These are phyloP conservation scores for Triplophysa dalaica DNA, from an alignment of 2,113 vertebrate species.

Conservation along the genomic window DNA sequence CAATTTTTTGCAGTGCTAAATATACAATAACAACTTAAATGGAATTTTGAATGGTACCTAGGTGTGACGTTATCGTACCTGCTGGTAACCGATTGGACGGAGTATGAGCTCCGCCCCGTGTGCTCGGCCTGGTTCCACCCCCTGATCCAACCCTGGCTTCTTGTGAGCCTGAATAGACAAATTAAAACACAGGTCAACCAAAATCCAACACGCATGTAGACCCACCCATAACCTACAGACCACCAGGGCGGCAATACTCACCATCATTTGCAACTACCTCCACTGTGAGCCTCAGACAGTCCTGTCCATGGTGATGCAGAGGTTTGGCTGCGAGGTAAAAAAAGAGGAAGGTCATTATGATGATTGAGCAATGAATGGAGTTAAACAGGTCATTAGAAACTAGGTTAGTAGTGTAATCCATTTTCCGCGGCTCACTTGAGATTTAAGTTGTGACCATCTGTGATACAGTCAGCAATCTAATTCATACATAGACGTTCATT, in stretches of 20 bases:
- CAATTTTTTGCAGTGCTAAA: too few relatives aligned
- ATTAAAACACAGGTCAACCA: constrained; percentile 20
- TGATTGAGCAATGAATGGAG: not conserved
- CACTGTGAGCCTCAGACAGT: constrained; percentile 85
- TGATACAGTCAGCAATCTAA: constrained; percentile 8
- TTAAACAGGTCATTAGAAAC: constrained; percentile 59
- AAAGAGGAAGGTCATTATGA: constrained; percentile 47
- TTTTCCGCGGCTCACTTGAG: constrained; percentile 36
- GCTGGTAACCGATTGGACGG: constrained; percentile 74
- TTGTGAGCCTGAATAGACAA: constrained; percentile 69
- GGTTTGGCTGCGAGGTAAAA: constrained; percentile 80
- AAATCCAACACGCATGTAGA: constrained; percentile 22
- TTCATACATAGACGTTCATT: not conserved
- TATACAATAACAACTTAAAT: not conserved
- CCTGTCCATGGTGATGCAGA: constrained; percentile 81
- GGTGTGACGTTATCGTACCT: constrained; percentile 61
- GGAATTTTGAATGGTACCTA: not conserved
- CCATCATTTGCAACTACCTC: constrained; percentile 79
- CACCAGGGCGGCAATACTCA: constrained; percentile 66
- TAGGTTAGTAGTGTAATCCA: constrained; percentile 66
- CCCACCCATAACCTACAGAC: not conserved
- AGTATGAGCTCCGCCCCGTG: constrained; percentile 67
- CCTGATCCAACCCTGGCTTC: constrained; percentile 70
- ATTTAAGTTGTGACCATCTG: constrained; percentile 31
- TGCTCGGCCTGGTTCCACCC: constrained; percentile 56